A percentile compares a stretch with the other conserved stretches of the same genome.
These are phyloP conservation scores for Heterocephalus glaber DNA, from an alignment of 2,113 vertebrate species.

Conservation along the genomic window DNA sequence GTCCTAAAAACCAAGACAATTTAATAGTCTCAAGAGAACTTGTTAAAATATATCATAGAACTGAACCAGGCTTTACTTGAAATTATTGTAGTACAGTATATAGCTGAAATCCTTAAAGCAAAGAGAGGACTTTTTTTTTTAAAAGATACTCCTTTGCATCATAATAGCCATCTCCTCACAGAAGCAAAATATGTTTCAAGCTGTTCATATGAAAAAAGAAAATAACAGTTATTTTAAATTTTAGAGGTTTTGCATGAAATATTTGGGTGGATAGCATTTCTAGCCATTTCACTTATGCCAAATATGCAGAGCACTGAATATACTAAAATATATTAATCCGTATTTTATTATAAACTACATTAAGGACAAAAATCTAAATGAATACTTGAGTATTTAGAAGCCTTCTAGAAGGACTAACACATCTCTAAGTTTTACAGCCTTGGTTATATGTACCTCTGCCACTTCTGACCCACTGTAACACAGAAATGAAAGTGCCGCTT, in stretches of 20 bases:
- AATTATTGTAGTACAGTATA: conserved; percentile 80
- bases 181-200: conserved; percentile 81
- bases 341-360: conserved; percentile 49
- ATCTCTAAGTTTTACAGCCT: conserved; percentile 40
- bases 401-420: not conserved
- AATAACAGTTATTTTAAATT: conserved; percentile 75
- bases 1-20: conserved; percentile 84
- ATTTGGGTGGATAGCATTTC: conserved; percentile 47
- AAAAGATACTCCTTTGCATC: conserved; percentile 83
- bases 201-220: conserved; percentile 73
- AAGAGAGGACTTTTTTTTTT: conserved; percentile 77
- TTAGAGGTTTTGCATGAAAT: conserved; percentile 35
- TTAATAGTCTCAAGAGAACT: conserved; percentile 85
- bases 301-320: conserved; percentile 50
- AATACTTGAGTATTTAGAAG: conserved; percentile 45
- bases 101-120: conserved; percentile 79
- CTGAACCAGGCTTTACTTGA: conserved; percentile 81
- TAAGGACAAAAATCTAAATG: conserved; percentile 55
- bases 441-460: conserved; percentile 1
- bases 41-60: conserved; percentile 84
- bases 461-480: not conserved
- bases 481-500: conserved; percentile 9
- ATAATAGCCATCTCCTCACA: conserved; percentile 82
- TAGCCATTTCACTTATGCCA: conserved; percentile 54
- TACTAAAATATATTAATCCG: conserved; percentile 24